These are phyloP conservation scores for Gonatopus flavifemur DNA, from an alignment of 1,140 invertebrate genomes.

Conservation along the genomic window DNA sequence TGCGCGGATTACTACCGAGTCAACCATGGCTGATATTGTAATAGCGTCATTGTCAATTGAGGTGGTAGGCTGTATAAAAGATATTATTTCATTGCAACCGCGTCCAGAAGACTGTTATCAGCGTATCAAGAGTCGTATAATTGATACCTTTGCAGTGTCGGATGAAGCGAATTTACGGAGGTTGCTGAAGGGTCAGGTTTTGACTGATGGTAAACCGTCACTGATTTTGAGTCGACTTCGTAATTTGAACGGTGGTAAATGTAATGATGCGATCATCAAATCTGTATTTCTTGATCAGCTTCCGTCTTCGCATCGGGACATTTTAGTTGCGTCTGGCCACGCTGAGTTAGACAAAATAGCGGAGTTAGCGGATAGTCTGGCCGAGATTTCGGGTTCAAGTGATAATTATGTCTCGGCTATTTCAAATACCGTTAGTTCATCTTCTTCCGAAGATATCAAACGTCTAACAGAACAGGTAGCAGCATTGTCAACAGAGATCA, in stretches of 20 bases:
- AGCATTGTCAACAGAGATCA: not conserved
- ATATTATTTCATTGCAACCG: not conserved
- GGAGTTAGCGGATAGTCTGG: not conserved
- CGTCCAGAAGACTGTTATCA: not conserved
- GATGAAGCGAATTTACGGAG: not conserved
- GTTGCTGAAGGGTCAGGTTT: constrained; percentile 1
- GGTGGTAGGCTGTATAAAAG: not conserved
- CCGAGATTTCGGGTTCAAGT: not conserved
- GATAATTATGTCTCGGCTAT: not conserved
- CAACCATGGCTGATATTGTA: not conserved
- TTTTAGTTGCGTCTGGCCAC: not conserved
- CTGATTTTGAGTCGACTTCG: not conserved
- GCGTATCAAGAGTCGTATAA: not conserved
- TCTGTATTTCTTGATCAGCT: constrained; percentile 4
- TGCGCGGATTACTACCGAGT: not conserved
- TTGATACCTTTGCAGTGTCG: not conserved
- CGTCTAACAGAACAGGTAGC: not conserved
- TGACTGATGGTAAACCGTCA: constrained; percentile 1
- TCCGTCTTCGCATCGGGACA: not conserved
- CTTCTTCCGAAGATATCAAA: not conserved
- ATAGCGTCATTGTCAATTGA: not conserved
- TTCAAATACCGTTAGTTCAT: not conserved
- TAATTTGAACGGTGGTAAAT: not conserved
- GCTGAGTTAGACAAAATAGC: not conserved
- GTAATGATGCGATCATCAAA: not conserved